Evolutionary conservation across 2,113 vertebrate species (phyloP), one percentile per base, ranked within the genome.

Genomic region (Vulpes lagopus): DNA sequence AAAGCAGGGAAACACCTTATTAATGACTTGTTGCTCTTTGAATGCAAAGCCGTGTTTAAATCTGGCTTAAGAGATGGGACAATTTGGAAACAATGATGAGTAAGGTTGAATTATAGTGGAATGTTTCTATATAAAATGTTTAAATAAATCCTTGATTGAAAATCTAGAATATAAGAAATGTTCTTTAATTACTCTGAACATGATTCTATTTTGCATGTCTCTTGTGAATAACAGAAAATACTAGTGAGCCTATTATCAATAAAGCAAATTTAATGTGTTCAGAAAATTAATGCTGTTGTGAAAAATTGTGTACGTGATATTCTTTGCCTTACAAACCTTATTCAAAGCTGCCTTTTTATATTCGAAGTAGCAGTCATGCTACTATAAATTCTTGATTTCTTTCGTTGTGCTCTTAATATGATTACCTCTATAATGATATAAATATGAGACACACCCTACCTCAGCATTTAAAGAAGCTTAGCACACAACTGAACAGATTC

Each of bases 331-430:
- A 32, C n/a, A 35, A 95, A 79, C 16, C 23, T 60, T 57, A 51
- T 57, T 95, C 51, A 83, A 90, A 65, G 53, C 53, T 19, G 7
- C 60, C 53, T 90, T 80, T 92, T 92, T 86, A 57, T 83, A 55
- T 35, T 86, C 67, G 85, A 81, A 85, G 55, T 38, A 57, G n/a
- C 25, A 83, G 5, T 80, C 35, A 38, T n/a, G 32, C 59, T 85
- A 76, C 65, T 57, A 6, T 89, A 49, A 87, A 38, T 92, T 94
- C 25, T 91, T 81, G 23, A 59, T 85, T 94, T 86, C 11, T 93
- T 55, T 94, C 23, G 23, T 94, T 91, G 3, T 95, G 80, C 27
- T 79, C 81, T 91, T 88, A 83, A n/a, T 51, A 89, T 76, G 55
- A 38, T 92, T 92, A 71, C 23, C 11, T 78, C 8, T 64, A n/a